Evolutionary conservation across 2,797 vertebrate genomes (phyloP), one percentile per base, ranked within the genome.

Genomic region (Phrynocephalus guinanensis): DNA sequence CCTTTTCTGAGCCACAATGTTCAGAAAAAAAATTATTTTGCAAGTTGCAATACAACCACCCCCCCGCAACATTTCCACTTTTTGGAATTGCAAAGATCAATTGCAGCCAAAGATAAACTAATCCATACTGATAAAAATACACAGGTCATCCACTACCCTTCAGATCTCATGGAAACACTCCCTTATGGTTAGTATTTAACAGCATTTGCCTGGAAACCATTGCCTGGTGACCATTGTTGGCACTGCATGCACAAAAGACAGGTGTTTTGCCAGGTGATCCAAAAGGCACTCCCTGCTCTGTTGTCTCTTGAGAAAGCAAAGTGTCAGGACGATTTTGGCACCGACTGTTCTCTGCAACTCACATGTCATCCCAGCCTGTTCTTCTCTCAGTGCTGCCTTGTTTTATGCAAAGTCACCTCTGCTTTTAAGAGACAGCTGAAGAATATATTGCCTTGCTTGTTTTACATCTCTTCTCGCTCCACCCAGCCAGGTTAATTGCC

Each of bases 401-500:
- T 66, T 92, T 86, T n/a, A 77, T 83, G 78, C 66, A 0, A 0
- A 38, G 86, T 91, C 6, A 0, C 0, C 18, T 67, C 0, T 90
- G 38, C 70, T 84, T 75, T 79, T 63, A 75, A 72, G 89, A 89
- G 87, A 85, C 8, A 0, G 0, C 89, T 82, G 0, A 86, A 93
- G 88, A 91, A 89, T 84, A 68, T 77, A 93, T 90, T 91, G 91
- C 77, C 90, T 93, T 86, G 70, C 87, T 75, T 79, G 82, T 73
- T 89, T 87, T 87, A 76, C 92, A 88, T 79, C 76, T 93, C 88
- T 81, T 85, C 28, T 75, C 18, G 30, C 30, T 90, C 93, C 89
- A 91, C 70, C 50, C 92, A 91, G 88, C 3, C 90, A 76, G 90
- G 92, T 91, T 92, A 93, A 91, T 94, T 66, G 77, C 94, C 89